These are phyloP conservation scores for Poeciliopsis presidionis DNA, from an alignment of 2,797 vertebrate genomes.

Conservation along the genomic window DNA sequence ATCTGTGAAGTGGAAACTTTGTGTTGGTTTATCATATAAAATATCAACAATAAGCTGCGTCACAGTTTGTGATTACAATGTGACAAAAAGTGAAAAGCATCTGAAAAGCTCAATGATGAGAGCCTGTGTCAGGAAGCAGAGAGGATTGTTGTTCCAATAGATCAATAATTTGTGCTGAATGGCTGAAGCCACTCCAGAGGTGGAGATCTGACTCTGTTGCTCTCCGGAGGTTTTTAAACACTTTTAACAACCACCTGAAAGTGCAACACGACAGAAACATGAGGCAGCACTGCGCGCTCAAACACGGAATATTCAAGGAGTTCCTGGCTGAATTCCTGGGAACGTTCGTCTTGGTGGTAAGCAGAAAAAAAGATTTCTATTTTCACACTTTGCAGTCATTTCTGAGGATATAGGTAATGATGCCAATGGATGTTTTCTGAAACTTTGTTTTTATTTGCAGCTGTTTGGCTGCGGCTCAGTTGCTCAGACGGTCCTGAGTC, in stretches of 20 bases:
- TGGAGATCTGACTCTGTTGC: conserved; percentile 51
- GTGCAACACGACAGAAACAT: conserved; percentile 75
- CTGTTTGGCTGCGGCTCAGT: conserved; percentile 90
- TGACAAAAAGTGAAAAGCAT: neutral
- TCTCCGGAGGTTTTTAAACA: conserved; percentile 46
- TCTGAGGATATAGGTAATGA: neutral
- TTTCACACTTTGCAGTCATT: neutral
- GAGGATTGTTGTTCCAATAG: conserved; percentile 23
- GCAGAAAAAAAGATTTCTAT: conserved; percentile 61
- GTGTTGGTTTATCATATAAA: neutral
- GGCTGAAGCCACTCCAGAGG: conserved; percentile 56
- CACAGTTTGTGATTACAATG: neutral
- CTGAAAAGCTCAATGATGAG: neutral
- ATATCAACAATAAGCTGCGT: neutral
- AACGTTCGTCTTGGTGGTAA: conserved; percentile 94
- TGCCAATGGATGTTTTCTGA: neutral
- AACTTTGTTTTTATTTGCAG: conserved; percentile 66
- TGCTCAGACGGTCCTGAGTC: conserved; percentile 90
- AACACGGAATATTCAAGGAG: conserved; percentile 89
- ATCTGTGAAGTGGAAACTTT: neutral
- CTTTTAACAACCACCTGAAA: conserved; percentile 64
- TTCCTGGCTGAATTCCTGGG: conserved; percentile 94
- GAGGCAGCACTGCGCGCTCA: conserved; percentile 87
- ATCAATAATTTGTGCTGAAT: conserved; percentile 73
- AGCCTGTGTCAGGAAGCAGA: neutral